Percentiles rank a stretch among this genome's conserved stretches.
Evolutionary conservation across 2,113 vertebrate species (phyloP).

Genomic region (Apteryx mantelli): DNA sequence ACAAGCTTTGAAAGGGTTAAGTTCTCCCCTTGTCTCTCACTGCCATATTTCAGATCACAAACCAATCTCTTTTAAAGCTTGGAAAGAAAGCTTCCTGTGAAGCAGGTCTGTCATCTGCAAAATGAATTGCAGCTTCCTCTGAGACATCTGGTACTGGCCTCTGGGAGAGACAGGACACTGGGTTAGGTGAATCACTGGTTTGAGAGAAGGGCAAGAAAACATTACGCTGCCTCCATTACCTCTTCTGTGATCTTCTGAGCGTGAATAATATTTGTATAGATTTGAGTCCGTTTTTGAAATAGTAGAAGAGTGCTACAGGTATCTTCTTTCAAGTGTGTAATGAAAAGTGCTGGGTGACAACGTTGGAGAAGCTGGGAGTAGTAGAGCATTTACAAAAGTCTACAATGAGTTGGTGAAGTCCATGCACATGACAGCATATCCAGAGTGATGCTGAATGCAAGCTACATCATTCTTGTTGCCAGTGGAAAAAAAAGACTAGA

Average conservation of each 20-base stretch:
- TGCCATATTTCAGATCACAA: background rate
- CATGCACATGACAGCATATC: background rate
- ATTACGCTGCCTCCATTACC: background rate
- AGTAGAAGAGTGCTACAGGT: background rate
- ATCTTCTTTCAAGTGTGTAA: background rate
- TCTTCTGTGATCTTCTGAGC: background rate
- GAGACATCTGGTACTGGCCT: background rate
- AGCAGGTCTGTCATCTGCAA: conserved; percentile 29
- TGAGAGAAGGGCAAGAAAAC: conserved; percentile 23
- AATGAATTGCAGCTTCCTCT: conserved; percentile 18
- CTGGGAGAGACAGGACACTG: background rate
- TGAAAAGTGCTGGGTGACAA: background rate
- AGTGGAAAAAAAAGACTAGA: background rate
- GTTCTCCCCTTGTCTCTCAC: background rate
- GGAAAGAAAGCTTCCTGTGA: background rate
- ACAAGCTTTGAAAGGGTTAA: background rate
- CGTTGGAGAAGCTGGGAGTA: background rate
- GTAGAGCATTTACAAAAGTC: background rate
- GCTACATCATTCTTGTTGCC: background rate
- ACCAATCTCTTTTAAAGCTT: background rate
- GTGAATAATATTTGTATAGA: background rate
- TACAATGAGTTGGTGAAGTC: rapidly evolving
- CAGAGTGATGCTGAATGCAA: background rate
- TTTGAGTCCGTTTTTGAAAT: background rate
- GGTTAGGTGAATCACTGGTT: conserved; percentile 7